These are phyloP conservation scores for Cyclura pinguis DNA, from an alignment of 2,797 vertebrate species.

Conservation along the genomic window DNA sequence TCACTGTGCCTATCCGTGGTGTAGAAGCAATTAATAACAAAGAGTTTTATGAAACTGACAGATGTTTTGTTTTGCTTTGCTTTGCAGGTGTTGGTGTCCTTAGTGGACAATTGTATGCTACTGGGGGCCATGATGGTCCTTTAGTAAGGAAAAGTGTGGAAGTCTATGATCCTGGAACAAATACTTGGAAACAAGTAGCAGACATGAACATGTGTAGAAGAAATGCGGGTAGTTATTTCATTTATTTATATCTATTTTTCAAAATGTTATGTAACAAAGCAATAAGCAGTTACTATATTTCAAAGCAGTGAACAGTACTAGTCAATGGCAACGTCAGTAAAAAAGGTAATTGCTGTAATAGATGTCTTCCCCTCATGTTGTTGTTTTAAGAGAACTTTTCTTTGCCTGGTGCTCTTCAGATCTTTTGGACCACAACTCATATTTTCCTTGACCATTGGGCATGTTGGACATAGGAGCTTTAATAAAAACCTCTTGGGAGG, in stretches of 20 bases:
- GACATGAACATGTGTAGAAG: constrained; percentile 99
- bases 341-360: background rate
- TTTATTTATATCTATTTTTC: background rate
- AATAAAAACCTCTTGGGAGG: too few relatives aligned
- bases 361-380: background rate
- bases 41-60: background rate
- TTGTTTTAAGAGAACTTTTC: too few relatives aligned
- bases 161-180: constrained; percentile 90
- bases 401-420: too few relatives aligned
- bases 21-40: background rate
- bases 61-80: constrained; percentile 42
- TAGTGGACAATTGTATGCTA: constrained; percentile 91
- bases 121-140: constrained; percentile 94
- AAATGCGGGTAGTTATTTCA: constrained; percentile 87
- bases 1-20: too few relatives aligned
- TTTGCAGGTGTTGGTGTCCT: constrained; percentile 92
- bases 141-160: constrained; percentile 97
- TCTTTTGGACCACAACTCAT: too few relatives aligned
- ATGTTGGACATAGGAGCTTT: too few relatives aligned
- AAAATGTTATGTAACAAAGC: background rate
- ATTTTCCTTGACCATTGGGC: too few relatives aligned
- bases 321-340: background rate
- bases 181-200: constrained; percentile 92
- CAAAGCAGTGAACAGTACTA: background rate
- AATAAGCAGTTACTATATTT: background rate